Base-by-base conservation (phyloP, 2,888 invertebrate species). In the Pyrochroa serraticornis region DNA sequence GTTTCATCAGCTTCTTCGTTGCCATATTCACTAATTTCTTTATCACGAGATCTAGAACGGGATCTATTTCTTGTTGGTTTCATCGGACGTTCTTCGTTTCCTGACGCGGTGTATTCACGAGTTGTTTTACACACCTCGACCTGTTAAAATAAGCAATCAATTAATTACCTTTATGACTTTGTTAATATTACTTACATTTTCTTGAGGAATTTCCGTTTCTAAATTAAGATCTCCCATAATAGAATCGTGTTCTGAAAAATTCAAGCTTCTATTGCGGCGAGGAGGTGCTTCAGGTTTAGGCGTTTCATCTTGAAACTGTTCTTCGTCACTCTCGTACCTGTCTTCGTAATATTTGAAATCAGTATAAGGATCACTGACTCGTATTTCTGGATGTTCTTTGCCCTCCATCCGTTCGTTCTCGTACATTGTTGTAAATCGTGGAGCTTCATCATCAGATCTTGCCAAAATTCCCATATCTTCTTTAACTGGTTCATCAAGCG, bases 121-220 rank as follows among this genome's bases (percentile, higher is more conserved):
- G 87, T 85, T 64, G 84, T 84, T 68, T 85, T 84, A 77, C 85
- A 87, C 70, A 86, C 84, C 68, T 87, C 84, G 75, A 86, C 82
- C 87, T 87, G 80, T 59, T 81, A 82, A 63, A 36, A 35, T 51
- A 56, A 48, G 51, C 22, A 39, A 55, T 48, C 55, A 31, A 33
- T n/a, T 34, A n/a, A n/a, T 30, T 43, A 14, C n/a, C 38, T 38
- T 7, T n/a, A 12, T 31, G 9, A 31, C n/a, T 5, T 30, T 31
- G 12, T n/a, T 42, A 41, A 9, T 41, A 44, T 43, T 55, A 68
- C 69, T 71, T 66, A 73, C 73, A 60, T 71, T 60, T 57, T 67
- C 62, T 41, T 61, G 62, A 5, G 60, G 52, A 36, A 66, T 59
- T 42, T 67, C 58, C 39, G 63, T 63, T 7, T 63, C 60, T 6